Evolutionary conservation across 1,140 invertebrate genomes (phyloP), one percentile per base, ranked within the genome.

Genomic region (Drosophila ambigua): DNA sequence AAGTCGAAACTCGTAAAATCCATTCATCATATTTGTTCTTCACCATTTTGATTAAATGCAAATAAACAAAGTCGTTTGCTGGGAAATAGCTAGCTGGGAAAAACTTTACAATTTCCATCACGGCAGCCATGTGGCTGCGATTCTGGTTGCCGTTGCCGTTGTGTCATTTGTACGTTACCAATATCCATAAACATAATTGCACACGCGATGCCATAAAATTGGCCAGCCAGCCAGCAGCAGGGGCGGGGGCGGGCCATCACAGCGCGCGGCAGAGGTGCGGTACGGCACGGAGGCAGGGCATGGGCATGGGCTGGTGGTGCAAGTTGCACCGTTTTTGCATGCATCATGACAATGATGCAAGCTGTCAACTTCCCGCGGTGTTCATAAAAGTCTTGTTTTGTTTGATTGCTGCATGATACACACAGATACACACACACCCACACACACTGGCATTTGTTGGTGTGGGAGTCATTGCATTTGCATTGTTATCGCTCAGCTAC

Each of bases 341-440:
- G 35, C 35, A 87, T 84, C 72, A 88, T 63, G 76, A 65, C 76
- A 89, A 89, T 88, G 84, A 88, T 77, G 84, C 84, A 88, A 88
- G 84, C 84, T 88, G 84, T 88, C 84, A 88, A 89, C 79, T 88
- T 88, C 69, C 84, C 84, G 84, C 84, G 79, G 84, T 88, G 82
- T 88, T 89, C 84, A 88, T 88, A 88, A 88, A 88, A 89, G 68
- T 84, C 72, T 83, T 82, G 76, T 77, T 79, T 85, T 88, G 84
- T 90, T 88, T 88, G 83, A 77, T 79, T 84, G 77, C 79, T 67
- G 77, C 68, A 48, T 62, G 72, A 49, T 61, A 16, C 20, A 59
- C 59, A 61, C 20, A 26, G 45, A 57, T 60, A 59, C 43, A 39
- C 53, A 43, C 41, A 63, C 46, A 55, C n/a, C 45, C 50, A 43